These are phyloP conservation scores for Syngnathoides biaculeatus DNA, from an alignment of 2,113 vertebrate genomes.

Conservation along the genomic window DNA sequence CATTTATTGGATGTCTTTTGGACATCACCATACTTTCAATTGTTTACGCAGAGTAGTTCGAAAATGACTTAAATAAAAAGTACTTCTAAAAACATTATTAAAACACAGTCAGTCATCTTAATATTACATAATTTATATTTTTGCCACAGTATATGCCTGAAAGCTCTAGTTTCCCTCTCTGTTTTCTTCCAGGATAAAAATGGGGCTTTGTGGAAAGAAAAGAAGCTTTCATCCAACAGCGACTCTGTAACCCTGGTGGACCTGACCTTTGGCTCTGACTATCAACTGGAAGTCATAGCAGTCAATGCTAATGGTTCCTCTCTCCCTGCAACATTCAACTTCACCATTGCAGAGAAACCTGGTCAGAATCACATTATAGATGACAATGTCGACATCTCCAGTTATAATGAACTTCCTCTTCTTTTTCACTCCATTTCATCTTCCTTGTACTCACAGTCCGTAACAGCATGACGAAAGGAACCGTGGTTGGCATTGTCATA, in stretches of 20 bases:
- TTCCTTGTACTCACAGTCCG: not conserved
- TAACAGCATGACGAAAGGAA: slow-evolving; percentile 66
- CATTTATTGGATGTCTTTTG: not conserved
- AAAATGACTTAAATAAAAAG: not conserved
- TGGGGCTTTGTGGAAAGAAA: slow-evolving; percentile 54
- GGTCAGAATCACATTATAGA: slow-evolving; percentile 28
- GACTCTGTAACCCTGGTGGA: slow-evolving; percentile 50
- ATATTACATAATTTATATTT: not conserved
- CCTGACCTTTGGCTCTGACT: slow-evolving; percentile 59
- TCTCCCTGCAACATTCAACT: slow-evolving; percentile 49
- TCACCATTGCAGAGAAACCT: slow-evolving; percentile 52
- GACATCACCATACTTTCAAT: not conserved
- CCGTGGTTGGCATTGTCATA: slow-evolving; percentile 70
- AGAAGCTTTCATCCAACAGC: slow-evolving; percentile 22
- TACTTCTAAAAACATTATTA: not conserved
- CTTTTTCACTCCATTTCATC: not conserved
- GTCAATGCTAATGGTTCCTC: slow-evolving; percentile 70
- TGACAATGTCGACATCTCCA: not conserved
- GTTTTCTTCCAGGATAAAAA: slow-evolving; percentile 51
- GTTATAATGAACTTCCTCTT: not conserved
- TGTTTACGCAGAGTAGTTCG: not conserved
- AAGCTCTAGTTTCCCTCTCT: no score
- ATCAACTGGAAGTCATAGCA: slow-evolving; percentile 63
- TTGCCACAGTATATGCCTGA: not conserved
- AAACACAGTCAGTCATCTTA: not conserved